Percentiles rank a stretch among this genome's conserved stretches.
phyloP scores from a whole-genome alignment of 2,797 vertebrate species.

The Anisognathus igniventris region DNA sequence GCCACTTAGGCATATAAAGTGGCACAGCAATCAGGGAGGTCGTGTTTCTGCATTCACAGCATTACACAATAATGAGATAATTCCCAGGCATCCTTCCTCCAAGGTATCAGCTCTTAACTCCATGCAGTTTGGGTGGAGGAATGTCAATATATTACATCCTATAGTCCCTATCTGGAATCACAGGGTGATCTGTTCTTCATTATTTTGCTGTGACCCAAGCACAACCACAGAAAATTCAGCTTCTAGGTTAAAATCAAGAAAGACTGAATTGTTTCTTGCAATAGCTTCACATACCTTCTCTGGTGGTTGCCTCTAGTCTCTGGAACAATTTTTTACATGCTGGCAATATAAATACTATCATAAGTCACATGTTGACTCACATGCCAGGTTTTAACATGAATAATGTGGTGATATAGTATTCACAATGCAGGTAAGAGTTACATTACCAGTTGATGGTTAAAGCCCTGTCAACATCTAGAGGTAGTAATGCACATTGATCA shows the following conservation, averaged over 20 bases:
- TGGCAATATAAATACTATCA: not conserved
- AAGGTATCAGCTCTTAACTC: not conserved
- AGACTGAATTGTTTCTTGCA: not conserved
- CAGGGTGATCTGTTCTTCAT: not conserved
- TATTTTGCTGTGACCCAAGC: not conserved
- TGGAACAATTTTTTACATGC: not conserved
- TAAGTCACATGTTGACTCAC: not conserved
- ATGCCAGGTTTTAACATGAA: not conserved
- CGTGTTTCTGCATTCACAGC: not conserved
- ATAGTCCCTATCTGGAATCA: not conserved
- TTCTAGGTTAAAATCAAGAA: not conserved
- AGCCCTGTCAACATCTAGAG: not conserved
- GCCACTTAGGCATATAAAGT: not conserved
- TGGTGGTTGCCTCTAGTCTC: not conserved
- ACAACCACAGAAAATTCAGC: not conserved
- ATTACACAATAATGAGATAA: not conserved
- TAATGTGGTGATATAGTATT: not conserved
- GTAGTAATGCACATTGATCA: not conserved
- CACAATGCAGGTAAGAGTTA: not conserved
- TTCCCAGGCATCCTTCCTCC: not conserved
- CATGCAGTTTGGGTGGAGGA: not conserved
- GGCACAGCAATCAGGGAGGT: not conserved
- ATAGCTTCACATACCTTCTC: not conserved
- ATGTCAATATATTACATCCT: not conserved
- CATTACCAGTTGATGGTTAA: not conserved